A percentile compares a stretch with the other conserved stretches of the same genome.
Evolutionary conservation across 2,797 vertebrate genomes (phyloP).

Genomic region (Gadopsis marmoratus): DNA sequence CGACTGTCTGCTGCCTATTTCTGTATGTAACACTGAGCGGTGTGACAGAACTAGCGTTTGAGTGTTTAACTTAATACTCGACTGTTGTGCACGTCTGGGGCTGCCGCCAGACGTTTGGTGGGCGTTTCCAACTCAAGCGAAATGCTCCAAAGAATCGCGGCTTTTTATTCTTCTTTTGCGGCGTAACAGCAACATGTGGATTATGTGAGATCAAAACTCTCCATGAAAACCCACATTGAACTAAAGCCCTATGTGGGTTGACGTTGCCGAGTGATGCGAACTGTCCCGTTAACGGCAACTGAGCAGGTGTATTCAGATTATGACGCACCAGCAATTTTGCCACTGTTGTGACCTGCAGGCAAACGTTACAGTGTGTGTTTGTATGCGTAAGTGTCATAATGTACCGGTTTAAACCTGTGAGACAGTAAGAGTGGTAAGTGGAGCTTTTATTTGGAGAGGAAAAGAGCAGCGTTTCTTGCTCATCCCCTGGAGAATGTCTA

Average conservation of each 20-base stretch:
- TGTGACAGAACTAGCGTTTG: slow-evolving; percentile 1
- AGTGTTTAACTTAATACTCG: neutral
- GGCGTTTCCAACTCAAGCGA: neutral
- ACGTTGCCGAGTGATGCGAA: neutral
- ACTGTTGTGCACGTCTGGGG: neutral
- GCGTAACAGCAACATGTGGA: neutral
- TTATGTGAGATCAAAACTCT: neutral
- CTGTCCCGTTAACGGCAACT: neutral
- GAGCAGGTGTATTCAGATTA: neutral
- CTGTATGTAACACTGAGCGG: slow-evolving; percentile 36
- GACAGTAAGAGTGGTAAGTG: neutral
- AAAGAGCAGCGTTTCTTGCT: slow-evolving; percentile 7
- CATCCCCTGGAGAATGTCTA: slow-evolving; percentile 22
- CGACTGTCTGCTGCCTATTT: slow-evolving; percentile 44
- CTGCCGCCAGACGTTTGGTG: neutral
- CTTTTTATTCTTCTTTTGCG: neutral
- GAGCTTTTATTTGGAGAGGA: neutral
- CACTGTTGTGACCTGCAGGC: too few relatives aligned
- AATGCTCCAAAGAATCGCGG: too few relatives aligned
- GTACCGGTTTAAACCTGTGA: neutral
- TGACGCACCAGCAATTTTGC: neutral
- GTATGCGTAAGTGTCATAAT: too few relatives aligned
- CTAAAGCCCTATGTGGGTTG: neutral
- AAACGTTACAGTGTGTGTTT: neutral
- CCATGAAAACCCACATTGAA: neutral